phyloP scores from a whole-genome alignment of 2,113 vertebrate genomes.

The Bufo gargarizans region DNA sequence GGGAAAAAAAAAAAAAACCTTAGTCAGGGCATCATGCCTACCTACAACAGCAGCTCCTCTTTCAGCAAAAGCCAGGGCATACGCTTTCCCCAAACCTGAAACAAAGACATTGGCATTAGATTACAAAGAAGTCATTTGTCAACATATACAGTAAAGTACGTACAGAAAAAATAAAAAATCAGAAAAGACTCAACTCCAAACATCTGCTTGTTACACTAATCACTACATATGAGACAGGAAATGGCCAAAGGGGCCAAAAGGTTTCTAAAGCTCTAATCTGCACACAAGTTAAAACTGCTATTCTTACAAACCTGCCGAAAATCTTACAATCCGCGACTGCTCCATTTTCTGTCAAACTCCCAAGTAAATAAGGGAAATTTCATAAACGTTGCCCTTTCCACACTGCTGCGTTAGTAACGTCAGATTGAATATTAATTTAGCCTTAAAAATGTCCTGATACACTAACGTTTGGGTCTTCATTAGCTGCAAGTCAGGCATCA shows the following conservation, averaged over 20 bases:
- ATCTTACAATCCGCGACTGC: not conserved
- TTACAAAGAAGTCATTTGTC: not conserved
- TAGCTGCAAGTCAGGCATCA: no score
- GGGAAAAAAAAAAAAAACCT: not conserved
- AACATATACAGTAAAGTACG: not conserved
- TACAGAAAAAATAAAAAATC: no score
- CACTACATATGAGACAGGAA: not conserved
- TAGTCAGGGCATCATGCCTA: conserved; percentile 69
- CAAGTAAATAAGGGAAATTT: not conserved
- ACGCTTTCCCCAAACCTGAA: conserved; percentile 89
- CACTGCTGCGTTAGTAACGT: not conserved
- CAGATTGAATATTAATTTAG: conserved; percentile 3
- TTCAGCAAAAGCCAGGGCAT: conserved; percentile 93
- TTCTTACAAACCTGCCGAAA: conserved; percentile 23
- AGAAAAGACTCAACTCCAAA: no score
- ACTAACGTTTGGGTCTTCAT: no score
- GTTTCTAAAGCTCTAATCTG: not conserved
- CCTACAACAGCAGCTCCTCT: conserved; percentile 94
- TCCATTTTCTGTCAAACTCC: not conserved
- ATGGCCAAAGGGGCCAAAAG: not conserved
- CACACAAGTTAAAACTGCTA: not conserved
- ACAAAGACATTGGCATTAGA: not conserved
- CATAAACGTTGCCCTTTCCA: conserved; percentile 40
- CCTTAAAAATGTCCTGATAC: no score
- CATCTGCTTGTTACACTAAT: not conserved